phyloP scores from a whole-genome alignment of 1,140 invertebrate genomes.

The Dendrolimus kikuchii region DNA sequence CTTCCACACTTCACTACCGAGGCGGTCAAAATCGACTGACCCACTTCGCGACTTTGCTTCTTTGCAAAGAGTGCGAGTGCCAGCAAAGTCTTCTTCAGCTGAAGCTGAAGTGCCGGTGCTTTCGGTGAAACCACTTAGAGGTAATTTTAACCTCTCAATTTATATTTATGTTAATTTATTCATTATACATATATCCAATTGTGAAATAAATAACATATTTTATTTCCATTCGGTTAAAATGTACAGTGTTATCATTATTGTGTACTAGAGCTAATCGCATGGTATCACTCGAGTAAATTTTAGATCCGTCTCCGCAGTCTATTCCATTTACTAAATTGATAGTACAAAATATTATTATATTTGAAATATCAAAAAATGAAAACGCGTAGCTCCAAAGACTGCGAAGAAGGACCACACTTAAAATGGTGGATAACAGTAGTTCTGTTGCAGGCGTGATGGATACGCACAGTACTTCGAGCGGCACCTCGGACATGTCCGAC shows the following conservation, averaged over 20 bases:
- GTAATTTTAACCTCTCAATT: constrained; percentile 15
- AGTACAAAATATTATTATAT: no score
- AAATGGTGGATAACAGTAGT: no score
- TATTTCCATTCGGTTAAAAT: no score
- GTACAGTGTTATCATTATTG: no score
- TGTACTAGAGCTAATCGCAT: no score
- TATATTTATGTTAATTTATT: constrained; percentile 1
- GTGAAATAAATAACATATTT: no score
- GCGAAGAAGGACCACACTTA: no score
- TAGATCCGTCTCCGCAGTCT: no score
- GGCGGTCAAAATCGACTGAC: constrained; percentile 80
- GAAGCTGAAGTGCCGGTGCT: constrained; percentile 80
- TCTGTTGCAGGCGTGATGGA: constrained; percentile 63
- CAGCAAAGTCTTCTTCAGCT: constrained; percentile 78
- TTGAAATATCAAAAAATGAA: no score
- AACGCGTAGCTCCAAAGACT: no score
- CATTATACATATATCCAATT: neutral
- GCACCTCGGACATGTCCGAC: constrained; percentile 90
- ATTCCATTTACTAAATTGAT: no score
- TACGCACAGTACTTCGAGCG: constrained; percentile 83
- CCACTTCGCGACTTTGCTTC: constrained; percentile 37
- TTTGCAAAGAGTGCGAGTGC: constrained; percentile 73
- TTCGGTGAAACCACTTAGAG: constrained; percentile 69
- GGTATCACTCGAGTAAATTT: no score
- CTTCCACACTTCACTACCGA: constrained; percentile 74